Conservation (phyloP, 2,797 vertebrate species). For the Rhynchotus rufescens region DNA sequence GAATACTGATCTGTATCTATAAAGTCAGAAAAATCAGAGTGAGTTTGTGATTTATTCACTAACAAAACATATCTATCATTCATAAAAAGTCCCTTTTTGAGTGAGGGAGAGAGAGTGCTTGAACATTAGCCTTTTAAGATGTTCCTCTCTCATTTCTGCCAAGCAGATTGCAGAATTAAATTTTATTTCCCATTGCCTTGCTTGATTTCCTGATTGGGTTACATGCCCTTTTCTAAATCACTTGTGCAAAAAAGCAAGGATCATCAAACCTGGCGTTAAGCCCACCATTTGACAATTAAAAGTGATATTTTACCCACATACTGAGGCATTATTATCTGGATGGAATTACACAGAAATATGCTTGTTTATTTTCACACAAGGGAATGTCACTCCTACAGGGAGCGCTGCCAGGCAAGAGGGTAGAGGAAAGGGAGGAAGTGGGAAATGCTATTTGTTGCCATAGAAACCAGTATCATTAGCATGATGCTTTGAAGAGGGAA, state of each 20-base stretch:
- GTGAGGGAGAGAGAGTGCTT: not conserved
- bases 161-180: not conserved
- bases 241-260: not conserved
- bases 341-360: not conserved
- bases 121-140: not conserved
- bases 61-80: not conserved
- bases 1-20: not conserved
- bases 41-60: slow-evolving; percentile 8
- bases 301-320: not conserved
- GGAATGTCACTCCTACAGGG: not conserved
- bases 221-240: not conserved
- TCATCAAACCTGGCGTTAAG: not conserved
- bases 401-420: not conserved
- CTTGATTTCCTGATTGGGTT: not conserved
- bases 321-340: not conserved
- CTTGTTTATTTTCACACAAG: slow-evolving; percentile 24
- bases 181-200: not conserved
- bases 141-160: not conserved
- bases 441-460: not conserved
- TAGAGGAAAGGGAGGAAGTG: not conserved
- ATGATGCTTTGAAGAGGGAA: not conserved
- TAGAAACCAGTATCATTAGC: not conserved
- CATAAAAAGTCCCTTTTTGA: not conserved
- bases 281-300: not conserved
- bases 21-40: slow-evolving; percentile 2